Base-by-base conservation (phyloP, 2,888 invertebrate genomes). In the Blastobasis lacticolella region DNA sequence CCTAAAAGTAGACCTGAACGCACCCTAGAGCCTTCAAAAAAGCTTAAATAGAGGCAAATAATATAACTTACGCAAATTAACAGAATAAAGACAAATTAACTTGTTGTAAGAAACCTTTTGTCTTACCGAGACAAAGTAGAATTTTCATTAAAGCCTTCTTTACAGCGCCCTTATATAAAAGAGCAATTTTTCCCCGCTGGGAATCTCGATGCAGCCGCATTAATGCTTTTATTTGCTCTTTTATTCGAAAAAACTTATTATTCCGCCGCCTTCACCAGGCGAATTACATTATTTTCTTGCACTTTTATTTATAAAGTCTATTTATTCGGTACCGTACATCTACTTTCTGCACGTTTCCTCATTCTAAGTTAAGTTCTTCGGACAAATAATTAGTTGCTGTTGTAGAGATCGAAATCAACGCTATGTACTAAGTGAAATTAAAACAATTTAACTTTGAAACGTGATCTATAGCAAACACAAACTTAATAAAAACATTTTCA, bases 141-240 rank as follows among this genome's bases (percentile, higher is more conserved):
- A 78, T 81, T 85, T 85, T 85, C 82, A 85, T 86, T 84, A 83
- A 82, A 81, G 69, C 73, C 74, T 75, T 72, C 75, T 78, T 82
- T 78, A 76, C 72, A 71, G 69, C 72, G 69, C 71, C 76, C 75
- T 78, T 73, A 76, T 69, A 84, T 76, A 81, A 84, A 83, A 83
- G 82, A 80, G 78, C 78, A 80, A 80, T 82, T 84, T 83, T 80
- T 79, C 74, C 75, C 77, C 75, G 75, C 74, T 71, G 78, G 74
- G 82, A 81, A 81, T 82, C 82, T 80, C 85, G 81, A 84, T 85
- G 85, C 79, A 80, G 83, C 80, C 77, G 79, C 81, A 80, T 84
- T 85, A 82, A 76, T 73, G 78, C 76, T 80, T 80, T 80, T 81
- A 83, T 83, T 85, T 82, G 78, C 71, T 78, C 76, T 78, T 68